phyloP scores from a whole-genome alignment of 2,113 vertebrate species.

The Thryonomys swinderianus region DNA sequence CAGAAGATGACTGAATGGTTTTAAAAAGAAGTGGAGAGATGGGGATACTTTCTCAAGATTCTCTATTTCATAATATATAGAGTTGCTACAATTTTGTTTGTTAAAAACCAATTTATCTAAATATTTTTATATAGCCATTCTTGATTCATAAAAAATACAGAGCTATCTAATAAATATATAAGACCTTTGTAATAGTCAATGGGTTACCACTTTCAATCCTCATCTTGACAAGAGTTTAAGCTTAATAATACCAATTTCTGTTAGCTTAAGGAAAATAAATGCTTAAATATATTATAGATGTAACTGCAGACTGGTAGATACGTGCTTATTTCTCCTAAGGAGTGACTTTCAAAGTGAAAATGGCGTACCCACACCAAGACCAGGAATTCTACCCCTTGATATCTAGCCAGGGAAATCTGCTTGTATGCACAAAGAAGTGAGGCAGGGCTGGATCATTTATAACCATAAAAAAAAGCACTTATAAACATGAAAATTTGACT shows the following conservation, averaged over 20 bases:
- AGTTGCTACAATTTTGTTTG: not conserved
- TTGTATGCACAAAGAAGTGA: not conserved
- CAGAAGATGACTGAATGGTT: not conserved
- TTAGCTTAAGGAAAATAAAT: not conserved
- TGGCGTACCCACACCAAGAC: too few species aligned
- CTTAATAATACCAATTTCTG: not conserved
- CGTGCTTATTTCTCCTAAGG: not conserved
- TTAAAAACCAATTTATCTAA: not conserved
- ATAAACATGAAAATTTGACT: not conserved
- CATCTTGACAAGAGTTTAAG: not conserved
- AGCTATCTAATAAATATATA: not conserved
- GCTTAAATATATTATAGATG: not conserved
- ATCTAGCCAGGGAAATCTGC: not conserved
- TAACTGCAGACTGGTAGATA: not conserved
- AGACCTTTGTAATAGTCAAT: not conserved
- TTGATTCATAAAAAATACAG: not conserved
- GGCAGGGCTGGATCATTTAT: not conserved
- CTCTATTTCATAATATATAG: not conserved
- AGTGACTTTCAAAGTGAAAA: not conserved
- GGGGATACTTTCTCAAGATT: not conserved
- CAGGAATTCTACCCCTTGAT: not conserved
- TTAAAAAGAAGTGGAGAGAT: not conserved
- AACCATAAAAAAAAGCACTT: not conserved
- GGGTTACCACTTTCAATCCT: not conserved
- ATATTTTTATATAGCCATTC: not conserved